Evolutionary conservation across 2,113 vertebrate species (phyloP), one percentile per base, ranked within the genome.

Genomic region (Lophius piscatorius): DNA sequence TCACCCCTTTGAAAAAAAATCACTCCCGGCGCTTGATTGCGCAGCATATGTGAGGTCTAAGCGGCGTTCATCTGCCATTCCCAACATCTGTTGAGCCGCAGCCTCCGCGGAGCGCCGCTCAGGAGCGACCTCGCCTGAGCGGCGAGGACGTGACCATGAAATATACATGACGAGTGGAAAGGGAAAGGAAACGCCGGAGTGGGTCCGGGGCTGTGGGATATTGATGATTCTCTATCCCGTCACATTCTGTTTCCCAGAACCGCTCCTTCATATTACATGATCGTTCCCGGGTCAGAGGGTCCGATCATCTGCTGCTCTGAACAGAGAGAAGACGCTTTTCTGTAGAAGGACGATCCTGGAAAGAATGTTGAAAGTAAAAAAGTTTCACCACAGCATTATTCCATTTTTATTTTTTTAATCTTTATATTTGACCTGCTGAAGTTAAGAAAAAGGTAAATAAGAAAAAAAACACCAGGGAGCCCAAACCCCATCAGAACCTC

Each of bases 1-100:
- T 88, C 67, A 84, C 64, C 2, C 48, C 47, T 44, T 75, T 87
- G 62, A 89, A 83, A 78, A n/a, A n/a, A 86, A 84, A 74, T 76
- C 62, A 83, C 63, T 59, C 42, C 46, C 2, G 21, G 5, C 52
- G 62, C 66, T 59, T 68, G 68, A 75, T 57, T 58, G 73, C 18
- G 67, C 68, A 81, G 65, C 83, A 88, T 82, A 83, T 87, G 82
- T 66, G 78, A 50, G 48, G 44, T 24, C 76, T 78, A 78, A 78
- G 59, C 74, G 68, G 66, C 34, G 70, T 76, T 80, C 49, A 84
- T 89, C 76, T 80, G 52, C 46, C 49, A 88, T 87, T 83, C 82
- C 63, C 38, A 74, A 73, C 83, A 85, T 87, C 87, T 90, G 87
- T 67, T 88, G 29, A 21, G 62, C 31, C 31, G 14, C 31, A 26